Base-by-base conservation (phyloP, 53 echinoderm and acorn worm species). In the Zoroaster sp. region DNA sequence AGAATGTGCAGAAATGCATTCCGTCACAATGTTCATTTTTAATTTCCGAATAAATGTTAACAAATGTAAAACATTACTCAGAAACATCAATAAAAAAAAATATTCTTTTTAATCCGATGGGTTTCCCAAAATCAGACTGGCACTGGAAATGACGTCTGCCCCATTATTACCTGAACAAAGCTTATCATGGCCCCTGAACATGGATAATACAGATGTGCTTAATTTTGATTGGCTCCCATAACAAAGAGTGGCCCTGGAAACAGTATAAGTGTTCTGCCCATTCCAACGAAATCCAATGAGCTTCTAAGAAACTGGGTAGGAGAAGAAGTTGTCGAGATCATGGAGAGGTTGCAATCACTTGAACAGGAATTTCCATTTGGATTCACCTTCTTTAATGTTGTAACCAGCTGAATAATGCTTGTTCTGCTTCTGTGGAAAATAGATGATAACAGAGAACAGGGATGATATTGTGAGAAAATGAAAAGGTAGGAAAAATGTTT, bases 341-440 rank as follows among this genome's bases (percentile, higher is more conserved):
- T 66, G 32, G 71, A 5, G 51, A 87, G 3, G 28, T 4, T 0
- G 31, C 12, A 23, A 77, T 78, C 49, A 78, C 39, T 91, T 91
- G 13, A 91, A 91, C 55, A 91, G 41, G 6, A 91, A 35, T 43
- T 91, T 78, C 78, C 80, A 87, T 33, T 43, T 78, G 4, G 77
- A 78, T 43, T 91, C 87, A 8, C 79, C 87, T 13, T 87, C 87
- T 33, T 87, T 87, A 47, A 77, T 31, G 73, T 91, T 91, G 87
- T 72, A 91, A 9, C 87, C 71, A 4, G 91, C 78, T n/a, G 78
- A 71, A 31, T 72, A 91, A 0, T 32, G 12, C 54, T 59, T 77
- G 87, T 91, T 78, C 87, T 71, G 51, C 32, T 20, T 91, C 91
- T 91, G 86, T 17, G 66, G 43, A 32, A 9, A 33, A 73, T 23